Conservation (phyloP, 1,140 invertebrate species). For the Babylonia areolata region DNA sequence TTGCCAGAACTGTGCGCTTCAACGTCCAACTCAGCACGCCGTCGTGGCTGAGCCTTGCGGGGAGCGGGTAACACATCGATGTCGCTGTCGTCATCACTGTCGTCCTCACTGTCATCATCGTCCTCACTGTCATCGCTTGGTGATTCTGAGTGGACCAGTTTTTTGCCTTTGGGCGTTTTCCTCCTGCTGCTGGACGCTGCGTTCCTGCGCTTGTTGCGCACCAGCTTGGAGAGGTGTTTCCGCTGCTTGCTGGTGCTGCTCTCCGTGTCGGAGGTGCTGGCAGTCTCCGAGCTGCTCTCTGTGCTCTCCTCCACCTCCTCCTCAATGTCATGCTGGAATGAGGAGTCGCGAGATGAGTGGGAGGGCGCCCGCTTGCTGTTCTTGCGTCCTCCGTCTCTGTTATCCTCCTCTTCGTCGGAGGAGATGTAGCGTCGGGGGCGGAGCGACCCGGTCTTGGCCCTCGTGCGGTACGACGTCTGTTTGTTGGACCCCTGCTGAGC, state of each 20-base stretch:
- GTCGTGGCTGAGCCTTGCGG: neutral
- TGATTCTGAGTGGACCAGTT: neutral
- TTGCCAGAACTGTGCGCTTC: neutral
- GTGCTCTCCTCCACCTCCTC: constrained; percentile 11
- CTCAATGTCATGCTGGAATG: constrained; percentile 11
- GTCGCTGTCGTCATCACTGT: constrained; percentile 42
- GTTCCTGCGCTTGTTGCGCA: constrained; percentile 71
- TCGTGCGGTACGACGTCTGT: constrained; percentile 21
- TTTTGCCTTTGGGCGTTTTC: constrained; percentile 23
- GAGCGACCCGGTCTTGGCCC: constrained; percentile 35
- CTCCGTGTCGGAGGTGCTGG: constrained; percentile 14
- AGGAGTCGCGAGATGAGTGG: neutral
- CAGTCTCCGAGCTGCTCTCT: constrained; percentile 10
- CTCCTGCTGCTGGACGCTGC: constrained; percentile 63
- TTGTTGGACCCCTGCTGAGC: neutral
- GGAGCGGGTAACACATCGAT: constrained; percentile 40
- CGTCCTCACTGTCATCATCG: constrained; percentile 41
- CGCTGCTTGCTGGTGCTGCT: neutral
- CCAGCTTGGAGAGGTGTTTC: constrained; percentile 40
- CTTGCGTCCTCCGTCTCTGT: neutral
- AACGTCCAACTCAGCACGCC: neutral
- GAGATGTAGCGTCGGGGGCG: constrained; percentile 22
- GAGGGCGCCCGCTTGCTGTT: constrained; percentile 25
- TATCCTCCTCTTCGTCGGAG: constrained; percentile 35
- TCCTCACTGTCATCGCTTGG: constrained; percentile 23